Evolutionary conservation across 2,797 vertebrate species (phyloP), one percentile per base, ranked within the genome.

Genomic region (Gallinago solitaria): DNA sequence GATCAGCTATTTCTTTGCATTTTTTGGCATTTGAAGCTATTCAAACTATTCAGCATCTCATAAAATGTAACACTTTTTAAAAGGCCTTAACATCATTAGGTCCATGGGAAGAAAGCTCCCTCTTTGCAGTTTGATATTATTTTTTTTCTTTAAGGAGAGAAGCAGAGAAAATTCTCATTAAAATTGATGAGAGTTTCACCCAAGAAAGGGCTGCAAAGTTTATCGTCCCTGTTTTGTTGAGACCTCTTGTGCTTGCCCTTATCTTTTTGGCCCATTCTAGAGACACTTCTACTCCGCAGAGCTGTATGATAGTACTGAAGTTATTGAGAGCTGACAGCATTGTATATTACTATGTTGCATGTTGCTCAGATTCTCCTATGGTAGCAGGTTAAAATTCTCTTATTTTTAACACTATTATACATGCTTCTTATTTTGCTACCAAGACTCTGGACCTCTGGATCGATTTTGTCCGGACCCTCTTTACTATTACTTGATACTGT

Each of bases 301-400:
- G 8, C 23, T 47, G 4, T 28, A 2, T 41, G 33, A 48, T 23
- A 61, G 23, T 45, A 9, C 4, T 68, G 51, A 61, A 79, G 60
- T 17, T 57, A 30, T 17, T 41, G 20, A 74, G 9, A 59, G 30
- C 35, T 77, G n/a, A 50, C 9, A n/a, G 32, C 60, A 16, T 47
- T 0, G 0, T 24, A 32, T 48, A 28, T 83, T 71, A 32, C 0
- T 10, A 1, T 4, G 24, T 78, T 70, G 32, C 33, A 1, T 4
- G 24, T 78, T 70, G 32, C 33, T 94, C 32, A 57, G 15, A 6
- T 75, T 59, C 48, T 88, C 11, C n/a, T 61, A 3, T 27, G 24
- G 23, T 61, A 19, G 16, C 32, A 24, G 21, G 48, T 78, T 89
- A 78, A 51, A 16, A 35, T 74, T 69, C 16, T 71, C 10, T 35